Base-by-base conservation (phyloP, 2,888 invertebrate genomes). In the Hydraecia micacea region DNA sequence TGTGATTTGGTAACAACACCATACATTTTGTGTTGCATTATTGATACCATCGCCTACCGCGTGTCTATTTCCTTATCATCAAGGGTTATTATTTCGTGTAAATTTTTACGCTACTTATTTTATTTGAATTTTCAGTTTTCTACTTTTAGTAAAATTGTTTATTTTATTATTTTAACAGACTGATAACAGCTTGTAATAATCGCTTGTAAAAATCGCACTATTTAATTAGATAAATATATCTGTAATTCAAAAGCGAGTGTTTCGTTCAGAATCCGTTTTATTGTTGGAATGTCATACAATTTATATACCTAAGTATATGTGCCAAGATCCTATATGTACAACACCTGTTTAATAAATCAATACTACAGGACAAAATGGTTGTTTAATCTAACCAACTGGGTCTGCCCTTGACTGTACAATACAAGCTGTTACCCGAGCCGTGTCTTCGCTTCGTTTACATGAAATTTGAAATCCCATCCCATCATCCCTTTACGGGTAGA, bases 381-480 rank as follows among this genome's bases (percentile, higher is more conserved):
- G n/a, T 42, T 42, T n/a, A 67, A 67, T 28, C 18, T 67, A 7
- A 21, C 28, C 42, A 28, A 67, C 6, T 21, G 11, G 7, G 42
- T 67, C 42, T 42, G 32, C 42, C 4, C 42, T 58, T 18, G 18
- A 21, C 28, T 55, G 25, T 32, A 55, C n/a, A n/a, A 18, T 18
- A 46, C 46, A 71, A 71, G 8, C 18, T 42, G 21, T 58, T 42
- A 71, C 32, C 25, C 74, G 28, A 42, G 39, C 25, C 74, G 28
- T 52, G 63, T 15, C 28, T 32, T 58, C 39, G 9, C 49, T n/a
- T 36, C 1, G 25, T 36, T 75, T 15, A 52, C 28, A 58, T 58
- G 1, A 62, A 49, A 36, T 79, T 79, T 18, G 1, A 18, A 67
- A 60, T 49, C 79, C 36, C 36, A n/a, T n/a, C 39, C 25, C 79